Conservation (phyloP, 2,888 invertebrate species). For the Luffia ferchaultella region DNA sequence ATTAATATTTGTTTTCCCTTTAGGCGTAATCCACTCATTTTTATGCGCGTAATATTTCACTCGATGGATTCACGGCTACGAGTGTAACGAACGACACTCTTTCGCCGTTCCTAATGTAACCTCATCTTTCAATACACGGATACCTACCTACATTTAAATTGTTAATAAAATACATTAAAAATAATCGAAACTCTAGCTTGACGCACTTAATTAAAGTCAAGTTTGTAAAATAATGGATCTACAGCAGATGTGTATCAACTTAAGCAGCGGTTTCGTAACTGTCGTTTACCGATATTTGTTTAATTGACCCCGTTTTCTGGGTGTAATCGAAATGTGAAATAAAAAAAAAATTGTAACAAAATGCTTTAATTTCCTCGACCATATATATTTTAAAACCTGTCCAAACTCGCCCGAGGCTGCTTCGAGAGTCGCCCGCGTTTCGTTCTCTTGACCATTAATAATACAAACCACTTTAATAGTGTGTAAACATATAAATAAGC, state of each 20-base stretch:
- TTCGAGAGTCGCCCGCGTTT: constrained; percentile 21
- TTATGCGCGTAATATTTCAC: constrained; percentile 18
- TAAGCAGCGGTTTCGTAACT: too few species aligned
- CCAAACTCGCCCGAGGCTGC: constrained; percentile 21
- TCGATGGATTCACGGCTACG: constrained; percentile 10
- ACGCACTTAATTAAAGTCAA: too few species aligned
- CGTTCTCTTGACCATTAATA: constrained; percentile 24
- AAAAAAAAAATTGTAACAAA: not conserved
- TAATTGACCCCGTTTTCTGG: constrained; percentile 26
- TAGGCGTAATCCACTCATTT: constrained; percentile 30
- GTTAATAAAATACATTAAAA: too few species aligned
- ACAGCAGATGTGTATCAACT: too few species aligned
- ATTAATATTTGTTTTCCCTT: constrained; percentile 43
- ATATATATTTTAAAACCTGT: constrained; percentile 1
- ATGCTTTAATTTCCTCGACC: constrained; percentile 13
- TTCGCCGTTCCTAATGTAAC: too few species aligned
- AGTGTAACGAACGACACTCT: too few species aligned
- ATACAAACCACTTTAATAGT: constrained; percentile 22
- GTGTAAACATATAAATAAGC: constrained; percentile 38
- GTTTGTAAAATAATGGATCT: too few species aligned
- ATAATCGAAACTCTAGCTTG: too few species aligned
- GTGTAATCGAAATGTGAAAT: constrained; percentile 2
- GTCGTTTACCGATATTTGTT: constrained; percentile 26
- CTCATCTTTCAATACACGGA: too few species aligned
- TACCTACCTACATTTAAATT: too few species aligned